Conservation (phyloP, 2,888 invertebrate genomes). For the Falcaria lacertinaria region DNA sequence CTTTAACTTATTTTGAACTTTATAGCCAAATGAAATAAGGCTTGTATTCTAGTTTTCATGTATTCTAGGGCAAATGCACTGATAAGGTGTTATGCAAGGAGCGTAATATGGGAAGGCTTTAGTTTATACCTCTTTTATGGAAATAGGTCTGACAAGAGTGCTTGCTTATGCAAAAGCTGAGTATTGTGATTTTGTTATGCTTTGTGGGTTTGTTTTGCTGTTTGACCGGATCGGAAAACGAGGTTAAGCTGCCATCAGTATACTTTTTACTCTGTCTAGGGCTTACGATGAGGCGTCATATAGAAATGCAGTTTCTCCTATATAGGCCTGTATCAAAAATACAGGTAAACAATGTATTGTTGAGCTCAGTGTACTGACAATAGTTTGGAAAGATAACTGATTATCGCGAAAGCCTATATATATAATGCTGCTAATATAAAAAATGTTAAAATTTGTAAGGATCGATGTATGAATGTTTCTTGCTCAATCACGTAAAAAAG, state of each 20-base stretch:
- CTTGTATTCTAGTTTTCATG: background rate
- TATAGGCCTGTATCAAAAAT: too few relatives aligned
- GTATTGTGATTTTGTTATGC: slow-evolving; percentile 2
- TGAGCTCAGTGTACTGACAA: too few relatives aligned
- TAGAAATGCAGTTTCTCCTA: too few relatives aligned
- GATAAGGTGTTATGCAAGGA: slow-evolving; percentile 24
- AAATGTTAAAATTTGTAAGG: too few relatives aligned
- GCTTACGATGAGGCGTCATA: too few relatives aligned
- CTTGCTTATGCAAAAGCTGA: slow-evolving; percentile 10
- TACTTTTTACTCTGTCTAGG: background rate
- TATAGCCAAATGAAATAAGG: background rate
- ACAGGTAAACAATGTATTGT: too few relatives aligned
- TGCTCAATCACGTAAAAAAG: too few relatives aligned
- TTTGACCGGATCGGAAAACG: background rate
- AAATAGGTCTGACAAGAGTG: slow-evolving; percentile 18
- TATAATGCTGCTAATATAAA: too few relatives aligned
- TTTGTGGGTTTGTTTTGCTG: background rate
- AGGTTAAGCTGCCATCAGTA: background rate
- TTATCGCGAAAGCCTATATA: too few relatives aligned
- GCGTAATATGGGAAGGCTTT: slow-evolving; percentile 10
- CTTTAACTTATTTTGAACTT: background rate
- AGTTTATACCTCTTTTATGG: slow-evolving; percentile 23
- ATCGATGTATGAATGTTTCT: too few relatives aligned
- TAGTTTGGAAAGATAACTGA: too few relatives aligned
- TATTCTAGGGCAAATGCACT: slow-evolving; percentile 9